phyloP scores from a whole-genome alignment of 2,113 vertebrate genomes.

The Nothocercus nigrocapillus region DNA sequence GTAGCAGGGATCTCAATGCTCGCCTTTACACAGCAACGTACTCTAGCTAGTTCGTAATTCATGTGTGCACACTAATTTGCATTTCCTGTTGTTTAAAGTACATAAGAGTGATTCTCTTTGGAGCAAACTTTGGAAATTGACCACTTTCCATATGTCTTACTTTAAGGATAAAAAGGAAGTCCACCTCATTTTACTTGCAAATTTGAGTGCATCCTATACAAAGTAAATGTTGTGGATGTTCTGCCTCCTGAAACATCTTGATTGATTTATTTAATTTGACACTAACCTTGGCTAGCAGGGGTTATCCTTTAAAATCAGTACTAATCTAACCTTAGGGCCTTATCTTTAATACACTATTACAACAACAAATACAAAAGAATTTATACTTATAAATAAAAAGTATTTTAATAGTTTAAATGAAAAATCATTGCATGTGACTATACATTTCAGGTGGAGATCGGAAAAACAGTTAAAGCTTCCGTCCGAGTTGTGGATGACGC shows the following conservation, averaged over 20 bases:
- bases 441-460: constrained; percentile 91
- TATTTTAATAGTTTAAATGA: background rate
- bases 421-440: background rate
- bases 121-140: background rate
- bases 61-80: background rate
- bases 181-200: background rate
- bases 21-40: background rate
- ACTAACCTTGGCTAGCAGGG: background rate
- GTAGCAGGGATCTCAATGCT: background rate
- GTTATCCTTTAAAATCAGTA: background rate
- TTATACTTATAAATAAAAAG: background rate
- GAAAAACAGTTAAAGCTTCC: constrained; percentile 88
- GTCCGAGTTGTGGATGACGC: constrained; percentile 90
- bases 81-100: background rate
- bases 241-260: constrained; percentile 5
- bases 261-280: background rate
- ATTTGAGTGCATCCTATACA: background rate
- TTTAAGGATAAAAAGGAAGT: background rate
- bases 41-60: background rate
- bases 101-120: background rate
- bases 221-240: constrained; percentile 17
- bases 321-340: background rate
- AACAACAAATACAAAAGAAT: background rate
- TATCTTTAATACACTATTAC: background rate
- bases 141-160: background rate